phyloP scores from a whole-genome alignment of 2,888 invertebrate species.

The Ochlodes sylvanus region DNA sequence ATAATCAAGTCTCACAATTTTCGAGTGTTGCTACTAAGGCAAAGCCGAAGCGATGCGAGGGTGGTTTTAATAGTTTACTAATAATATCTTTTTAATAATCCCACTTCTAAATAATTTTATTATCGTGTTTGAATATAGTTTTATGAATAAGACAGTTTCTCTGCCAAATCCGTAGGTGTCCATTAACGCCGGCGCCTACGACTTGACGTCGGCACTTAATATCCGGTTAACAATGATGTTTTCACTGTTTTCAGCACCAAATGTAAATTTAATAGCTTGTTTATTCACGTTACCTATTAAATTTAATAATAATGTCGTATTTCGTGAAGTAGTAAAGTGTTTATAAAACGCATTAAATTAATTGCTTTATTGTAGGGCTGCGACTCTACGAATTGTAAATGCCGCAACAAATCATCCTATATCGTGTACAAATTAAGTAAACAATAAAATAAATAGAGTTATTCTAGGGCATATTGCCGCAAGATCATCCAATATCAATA shows the following conservation, averaged over 20 bases:
- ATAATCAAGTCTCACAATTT: too few relatives aligned
- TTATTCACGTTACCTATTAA: slow-evolving; percentile 17
- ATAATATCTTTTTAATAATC: neutral
- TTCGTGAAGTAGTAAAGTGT: slow-evolving; percentile 15
- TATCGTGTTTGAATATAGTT: slow-evolving; percentile 8
- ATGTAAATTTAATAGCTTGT: slow-evolving; percentile 17
- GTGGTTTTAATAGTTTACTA: neutral
- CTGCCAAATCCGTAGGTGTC: slow-evolving; percentile 34
- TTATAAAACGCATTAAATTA: neutral
- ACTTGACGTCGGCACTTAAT: slow-evolving; percentile 18
- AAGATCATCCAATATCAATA: too few relatives aligned
- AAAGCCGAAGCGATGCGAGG: too few relatives aligned
- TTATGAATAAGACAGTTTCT: slow-evolving; percentile 28
- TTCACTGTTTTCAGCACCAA: slow-evolving; percentile 26
- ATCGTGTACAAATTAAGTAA: too few relatives aligned
- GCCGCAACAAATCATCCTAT: too few relatives aligned
- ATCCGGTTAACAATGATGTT: slow-evolving; percentile 18
- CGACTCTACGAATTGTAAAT: too few relatives aligned
- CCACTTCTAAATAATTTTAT: neutral
- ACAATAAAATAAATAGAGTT: too few relatives aligned
- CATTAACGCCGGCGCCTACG: slow-evolving; percentile 32
- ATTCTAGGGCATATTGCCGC: too few relatives aligned
- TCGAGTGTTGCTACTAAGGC: too few relatives aligned
- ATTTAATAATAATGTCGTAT: slow-evolving; percentile 16
- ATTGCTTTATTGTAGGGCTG: too few relatives aligned